Conservation (phyloP, 1,140 invertebrate genomes). For the Sycophila sp. region DNA sequence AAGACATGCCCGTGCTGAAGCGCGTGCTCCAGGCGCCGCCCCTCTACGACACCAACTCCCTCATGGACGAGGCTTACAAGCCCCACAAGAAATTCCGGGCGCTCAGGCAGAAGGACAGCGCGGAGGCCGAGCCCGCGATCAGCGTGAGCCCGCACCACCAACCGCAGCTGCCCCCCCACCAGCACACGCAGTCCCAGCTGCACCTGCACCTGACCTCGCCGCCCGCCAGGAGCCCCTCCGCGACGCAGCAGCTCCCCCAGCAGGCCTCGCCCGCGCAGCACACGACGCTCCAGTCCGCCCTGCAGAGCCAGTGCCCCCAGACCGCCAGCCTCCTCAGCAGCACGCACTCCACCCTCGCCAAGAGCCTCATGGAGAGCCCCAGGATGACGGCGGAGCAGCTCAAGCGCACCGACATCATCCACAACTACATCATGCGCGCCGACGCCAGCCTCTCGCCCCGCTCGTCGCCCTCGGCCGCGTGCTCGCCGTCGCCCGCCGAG, state of each 20-base stretch:
- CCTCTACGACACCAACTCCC: slow-evolving; percentile 84
- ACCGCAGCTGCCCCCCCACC: slow-evolving; percentile 53
- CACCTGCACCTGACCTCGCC: slow-evolving; percentile 67
- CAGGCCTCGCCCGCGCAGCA: slow-evolving; percentile 15
- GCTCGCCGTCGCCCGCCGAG: slow-evolving; percentile 67
- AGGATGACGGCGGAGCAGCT: slow-evolving; percentile 88
- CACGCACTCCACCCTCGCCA: slow-evolving; percentile 87
- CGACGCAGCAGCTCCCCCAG: slow-evolving; percentile 63
- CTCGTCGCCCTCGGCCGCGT: slow-evolving; percentile 68
- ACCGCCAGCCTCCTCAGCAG: slow-evolving; percentile 73
- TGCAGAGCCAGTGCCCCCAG: slow-evolving; percentile 56
- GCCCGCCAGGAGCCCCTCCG: slow-evolving; percentile 47
- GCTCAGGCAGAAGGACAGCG: slow-evolving; percentile 79
- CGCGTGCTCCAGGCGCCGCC: slow-evolving; percentile 91
- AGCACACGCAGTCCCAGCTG: slow-evolving; percentile 62
- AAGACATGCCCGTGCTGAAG: slow-evolving; percentile 94
- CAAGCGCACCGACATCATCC: slow-evolving; percentile 88
- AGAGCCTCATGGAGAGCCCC: slow-evolving; percentile 87
- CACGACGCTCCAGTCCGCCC: slow-evolving; percentile 53
- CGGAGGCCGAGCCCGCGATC: slow-evolving; percentile 75
- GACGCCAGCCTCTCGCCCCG: slow-evolving; percentile 69
- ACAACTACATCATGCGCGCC: slow-evolving; percentile 87
- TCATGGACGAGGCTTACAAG: slow-evolving; percentile 95
- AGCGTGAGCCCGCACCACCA: slow-evolving; percentile 48
- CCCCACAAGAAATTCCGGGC: slow-evolving; percentile 95